Evolutionary conservation across 2,888 invertebrate genomes (phyloP).

Genomic region (Piscicola geometra): DNA sequence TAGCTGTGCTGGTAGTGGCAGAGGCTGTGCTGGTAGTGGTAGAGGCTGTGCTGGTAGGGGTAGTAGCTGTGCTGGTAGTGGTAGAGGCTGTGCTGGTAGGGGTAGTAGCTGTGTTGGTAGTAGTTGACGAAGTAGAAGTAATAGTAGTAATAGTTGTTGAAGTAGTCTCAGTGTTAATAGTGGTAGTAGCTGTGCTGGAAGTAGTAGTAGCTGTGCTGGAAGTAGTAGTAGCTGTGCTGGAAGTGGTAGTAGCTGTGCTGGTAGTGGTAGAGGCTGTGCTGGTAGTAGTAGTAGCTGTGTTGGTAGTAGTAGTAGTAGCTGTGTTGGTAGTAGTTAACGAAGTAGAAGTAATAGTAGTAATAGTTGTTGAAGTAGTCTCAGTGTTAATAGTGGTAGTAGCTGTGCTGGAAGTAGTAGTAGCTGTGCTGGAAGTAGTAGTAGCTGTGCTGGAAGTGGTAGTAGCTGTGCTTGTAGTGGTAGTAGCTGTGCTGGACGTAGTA

Average conservation of each 20-base stretch:
- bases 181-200: neutral
- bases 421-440: no score
- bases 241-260: conserved; percentile 3
- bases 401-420: no score
- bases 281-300: conserved; percentile 9
- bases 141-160: conserved; percentile 9
- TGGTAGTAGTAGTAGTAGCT: conserved; percentile 4
- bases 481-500: no score
- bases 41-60: neutral
- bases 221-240: conserved; percentile 9
- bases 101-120: neutral
- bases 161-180: neutral
- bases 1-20: conserved; percentile 1
- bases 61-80: conserved; percentile 8
- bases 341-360: conserved; percentile 12
- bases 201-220: conserved; percentile 7
- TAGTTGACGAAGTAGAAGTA: conserved; percentile 7
- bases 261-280: neutral
- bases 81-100: neutral
- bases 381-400: no score
- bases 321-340: neutral
- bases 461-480: no score
- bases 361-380: neutral
- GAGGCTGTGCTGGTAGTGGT: neutral
- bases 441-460: no score